Evolutionary conservation across 1,140 invertebrate species (phyloP).

Genomic region (Pseudomyrmex concolor): DNA sequence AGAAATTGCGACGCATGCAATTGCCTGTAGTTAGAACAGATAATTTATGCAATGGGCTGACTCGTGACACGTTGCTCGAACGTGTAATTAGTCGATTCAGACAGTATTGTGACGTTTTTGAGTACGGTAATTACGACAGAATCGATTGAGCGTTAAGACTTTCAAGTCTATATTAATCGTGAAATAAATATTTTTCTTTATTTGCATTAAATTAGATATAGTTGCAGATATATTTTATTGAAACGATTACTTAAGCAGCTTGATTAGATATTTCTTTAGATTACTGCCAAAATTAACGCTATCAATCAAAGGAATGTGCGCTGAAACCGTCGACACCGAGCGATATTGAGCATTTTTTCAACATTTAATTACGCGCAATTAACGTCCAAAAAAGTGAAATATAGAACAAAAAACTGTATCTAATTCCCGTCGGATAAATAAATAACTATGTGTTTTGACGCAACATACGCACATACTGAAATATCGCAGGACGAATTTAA

Average conservation of each 20-base stretch:
- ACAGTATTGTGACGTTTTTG: constrained; percentile 50
- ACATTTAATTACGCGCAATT: constrained; percentile 13
- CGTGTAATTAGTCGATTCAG: constrained; percentile 55
- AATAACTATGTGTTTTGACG: too few species aligned
- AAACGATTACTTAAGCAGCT: constrained; percentile 14
- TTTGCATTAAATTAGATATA: neutral
- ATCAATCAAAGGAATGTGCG: neutral
- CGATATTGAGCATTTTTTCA: neutral
- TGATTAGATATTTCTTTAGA: too few species aligned
- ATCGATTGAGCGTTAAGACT: constrained; percentile 54
- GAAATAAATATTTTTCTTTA: constrained; percentile 39
- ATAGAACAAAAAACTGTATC: neutral
- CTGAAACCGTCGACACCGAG: neutral
- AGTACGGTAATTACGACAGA: constrained; percentile 32
- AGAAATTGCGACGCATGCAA: constrained; percentile 41
- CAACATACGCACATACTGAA: neutral
- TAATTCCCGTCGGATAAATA: too few species aligned
- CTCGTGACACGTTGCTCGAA: constrained; percentile 56
- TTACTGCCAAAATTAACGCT: neutral
- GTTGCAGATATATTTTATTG: neutral
- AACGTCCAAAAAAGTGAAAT: neutral
- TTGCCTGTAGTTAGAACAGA: constrained; percentile 52
- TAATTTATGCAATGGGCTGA: constrained; percentile 56
- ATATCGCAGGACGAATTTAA: constrained; percentile 25
- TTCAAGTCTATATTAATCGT: constrained; percentile 41